These are phyloP conservation scores for Eriocheir sinensis DNA, from an alignment of 1,140 invertebrate genomes.

Conservation along the genomic window DNA sequence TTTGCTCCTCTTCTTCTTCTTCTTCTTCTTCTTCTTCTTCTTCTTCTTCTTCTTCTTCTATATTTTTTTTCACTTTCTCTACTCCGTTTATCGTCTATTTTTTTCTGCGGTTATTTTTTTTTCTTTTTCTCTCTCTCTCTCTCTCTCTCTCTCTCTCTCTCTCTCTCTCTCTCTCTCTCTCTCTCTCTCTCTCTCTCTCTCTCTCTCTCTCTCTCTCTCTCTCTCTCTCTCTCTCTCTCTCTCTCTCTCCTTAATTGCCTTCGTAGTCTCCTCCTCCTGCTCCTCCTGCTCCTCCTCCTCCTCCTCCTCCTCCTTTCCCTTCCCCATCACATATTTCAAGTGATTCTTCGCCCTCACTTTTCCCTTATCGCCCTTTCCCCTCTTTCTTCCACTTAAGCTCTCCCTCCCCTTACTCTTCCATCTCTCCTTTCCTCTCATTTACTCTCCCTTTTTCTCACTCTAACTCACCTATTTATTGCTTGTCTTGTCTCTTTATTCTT, in stretches of 20 bases:
- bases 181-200: background rate
- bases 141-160: background rate
- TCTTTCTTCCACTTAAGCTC: background rate
- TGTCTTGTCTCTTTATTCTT: background rate
- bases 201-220: background rate
- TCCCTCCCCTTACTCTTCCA: background rate
- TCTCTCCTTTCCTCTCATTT: background rate
- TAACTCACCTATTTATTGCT: no score
- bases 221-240: background rate
- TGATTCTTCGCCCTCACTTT: no score
- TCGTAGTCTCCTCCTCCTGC: background rate
- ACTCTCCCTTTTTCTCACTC: no score
- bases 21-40: background rate
- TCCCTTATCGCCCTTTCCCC: no score
- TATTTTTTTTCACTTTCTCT: background rate
- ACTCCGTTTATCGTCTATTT: background rate
- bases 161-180: background rate
- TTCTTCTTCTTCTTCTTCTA: constrained; percentile 27
- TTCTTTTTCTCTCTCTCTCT: background rate
- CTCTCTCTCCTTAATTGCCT: background rate
- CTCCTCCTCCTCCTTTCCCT: background rate
- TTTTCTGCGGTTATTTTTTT: background rate
- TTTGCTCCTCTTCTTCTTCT: background rate
- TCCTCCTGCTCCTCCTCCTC: background rate
- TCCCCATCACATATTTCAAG: no score